Base-by-base conservation (phyloP, 1,140 invertebrate genomes). In the Bombyx mandarina region DNA sequence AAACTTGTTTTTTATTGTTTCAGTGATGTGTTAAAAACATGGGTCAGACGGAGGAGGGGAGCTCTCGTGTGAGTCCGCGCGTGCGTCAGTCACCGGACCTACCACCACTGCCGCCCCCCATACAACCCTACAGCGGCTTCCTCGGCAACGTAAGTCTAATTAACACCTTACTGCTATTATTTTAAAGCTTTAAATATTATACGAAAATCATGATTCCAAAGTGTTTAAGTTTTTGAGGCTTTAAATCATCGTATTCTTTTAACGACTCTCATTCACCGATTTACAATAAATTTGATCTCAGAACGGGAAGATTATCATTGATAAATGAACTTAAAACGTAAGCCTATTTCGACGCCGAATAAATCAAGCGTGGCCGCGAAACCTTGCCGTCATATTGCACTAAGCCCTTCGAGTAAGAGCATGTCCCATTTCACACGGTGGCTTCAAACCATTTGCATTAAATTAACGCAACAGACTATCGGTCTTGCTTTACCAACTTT, bases 91-190 rank as follows among this genome's bases (percentile, higher is more conserved):
- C 77, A 46, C 79, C 77, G 45, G 82, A 76, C 22, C 66, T 80
- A 66, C 88, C 75, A 57, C 80, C 77, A 4, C 65, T 87, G 62
- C 90, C 90, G 43, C 90, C 89, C 2, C 89, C 89, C 52, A 91
- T 91, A 60, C 89, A 90, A 55, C 89, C 90, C 8, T 90, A 82
- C 70, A 91, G 90, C 71, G 90, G 90, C 45, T 89, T 90, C 60
- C 80, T 90, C 60, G 89, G 89, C 64, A 90, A 89, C 71, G 90
- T 91, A 63, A 85, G 86, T 86, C 70, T 55, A 9, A 6, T 35
- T 35, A 5, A 50, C 18, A 49, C 8, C 0, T 54, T 47, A 47
- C 45, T 7, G 2, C 8, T 2, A 47, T 47, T 3, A 47, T 47
- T 47, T 47, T 47, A 10, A 47, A 7, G 26, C 4, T 47, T 3